Base-by-base conservation (phyloP, 1,140 invertebrate genomes). In the Callitettix versicolor region DNA sequence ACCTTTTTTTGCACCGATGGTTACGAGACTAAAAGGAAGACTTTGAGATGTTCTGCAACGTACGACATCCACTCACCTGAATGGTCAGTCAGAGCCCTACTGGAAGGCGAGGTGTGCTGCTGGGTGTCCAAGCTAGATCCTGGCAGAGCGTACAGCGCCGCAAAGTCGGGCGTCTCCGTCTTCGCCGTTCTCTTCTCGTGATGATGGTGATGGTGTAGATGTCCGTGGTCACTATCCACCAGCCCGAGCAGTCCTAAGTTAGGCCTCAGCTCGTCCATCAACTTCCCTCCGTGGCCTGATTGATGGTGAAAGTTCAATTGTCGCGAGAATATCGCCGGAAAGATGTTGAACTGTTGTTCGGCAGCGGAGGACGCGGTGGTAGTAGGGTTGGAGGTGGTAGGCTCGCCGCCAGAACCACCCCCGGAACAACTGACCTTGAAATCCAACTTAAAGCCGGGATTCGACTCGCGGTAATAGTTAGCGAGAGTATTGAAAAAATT, bases 301-400 rank as follows among this genome's bases (percentile, higher is more conserved):
- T 59, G 60, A 48, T 60, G 57, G 30, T 64, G 59, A 67, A 89
- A 90, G 69, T 90, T 90, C 48, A 90, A 74, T 70, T 90, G 87
- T 36, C 86, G 75, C 71, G 85, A 88, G 69, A 90, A 90, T 64
- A 89, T 88, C 46, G 87, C 87, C 58, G 87, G 87, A 69, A 90
- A 89, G 62, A 90, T 90, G 73, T 90, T 90, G 76, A 89, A 89
- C 73, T 89, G 87, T 64, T 88, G 85, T 64, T 76, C 72, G 40
- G 73, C 47, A 24, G 56, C 49, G 11, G 33, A 20, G 14, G 44
- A 33, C 3, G 33, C 48, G 50, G 58, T 26, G 33, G 46, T 36
- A 15, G 40, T 30, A 17, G 51, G 12, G 24, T 24, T 46, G 6
- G 51, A 26, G 36, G 47, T 36, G 26, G 49, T 34, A 14, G 41